Evolutionary conservation across 2,888 invertebrate species (phyloP).

Genomic region (Fissipunctia ypsillon): DNA sequence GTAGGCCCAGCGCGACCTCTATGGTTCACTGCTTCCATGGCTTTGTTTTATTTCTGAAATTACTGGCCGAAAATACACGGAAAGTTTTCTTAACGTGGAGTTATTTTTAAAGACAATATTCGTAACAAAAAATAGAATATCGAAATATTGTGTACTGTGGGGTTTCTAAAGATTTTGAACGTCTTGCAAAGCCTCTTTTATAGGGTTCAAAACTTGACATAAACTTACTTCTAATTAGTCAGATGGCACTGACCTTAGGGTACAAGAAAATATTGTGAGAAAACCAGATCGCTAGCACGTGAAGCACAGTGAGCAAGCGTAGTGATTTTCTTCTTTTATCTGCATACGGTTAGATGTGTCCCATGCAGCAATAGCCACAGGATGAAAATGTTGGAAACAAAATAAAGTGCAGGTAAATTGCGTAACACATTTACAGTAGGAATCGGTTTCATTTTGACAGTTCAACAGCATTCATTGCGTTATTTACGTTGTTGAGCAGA

Average conservation of each 20-base stretch:
- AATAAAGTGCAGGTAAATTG: too few relatives aligned
- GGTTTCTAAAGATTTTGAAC: neutral
- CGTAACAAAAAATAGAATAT: neutral
- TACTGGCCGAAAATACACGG: constrained; percentile 24
- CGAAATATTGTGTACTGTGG: neutral
- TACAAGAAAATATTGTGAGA: constrained; percentile 14
- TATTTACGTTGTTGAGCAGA: too few relatives aligned
- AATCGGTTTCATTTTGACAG: too few relatives aligned
- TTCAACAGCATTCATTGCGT: too few relatives aligned
- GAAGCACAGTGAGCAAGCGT: neutral
- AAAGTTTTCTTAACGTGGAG: neutral
- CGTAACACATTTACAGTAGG: too few relatives aligned
- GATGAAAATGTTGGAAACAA: neutral
- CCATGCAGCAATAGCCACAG: neutral
- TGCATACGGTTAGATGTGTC: neutral
- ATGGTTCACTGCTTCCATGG: constrained; percentile 49
- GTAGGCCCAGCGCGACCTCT: constrained; percentile 59
- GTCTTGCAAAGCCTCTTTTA: neutral
- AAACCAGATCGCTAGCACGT: neutral
- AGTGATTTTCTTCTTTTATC: neutral
- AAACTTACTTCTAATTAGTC: neutral
- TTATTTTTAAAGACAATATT: neutral
- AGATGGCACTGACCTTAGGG: neutral
- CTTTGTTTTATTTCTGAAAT: constrained; percentile 53
- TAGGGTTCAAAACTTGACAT: neutral